phyloP scores from a whole-genome alignment of 2,113 vertebrate species.

The Lepus timidus region DNA sequence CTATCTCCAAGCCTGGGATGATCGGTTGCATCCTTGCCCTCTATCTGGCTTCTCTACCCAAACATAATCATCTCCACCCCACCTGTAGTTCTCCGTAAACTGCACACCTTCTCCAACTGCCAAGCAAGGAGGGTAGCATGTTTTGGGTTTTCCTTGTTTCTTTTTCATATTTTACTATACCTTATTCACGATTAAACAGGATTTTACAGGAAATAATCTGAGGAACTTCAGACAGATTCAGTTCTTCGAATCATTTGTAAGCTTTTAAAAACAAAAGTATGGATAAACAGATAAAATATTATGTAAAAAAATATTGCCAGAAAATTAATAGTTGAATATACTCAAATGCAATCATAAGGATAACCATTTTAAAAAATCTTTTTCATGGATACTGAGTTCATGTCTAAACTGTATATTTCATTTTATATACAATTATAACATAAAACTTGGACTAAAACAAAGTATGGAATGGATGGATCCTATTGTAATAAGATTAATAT shows the following conservation, averaged over 20 bases:
- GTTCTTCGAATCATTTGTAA: slow-evolving; percentile 55
- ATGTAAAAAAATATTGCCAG: background rate
- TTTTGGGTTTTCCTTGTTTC: too few relatives aligned
- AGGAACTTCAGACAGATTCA: slow-evolving; percentile 43
- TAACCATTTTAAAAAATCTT: background rate
- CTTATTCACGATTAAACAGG: slow-evolving; percentile 30
- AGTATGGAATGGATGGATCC: background rate
- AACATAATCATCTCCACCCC: background rate
- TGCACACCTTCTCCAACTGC: background rate
- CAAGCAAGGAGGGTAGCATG: background rate
- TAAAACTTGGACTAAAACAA: background rate
- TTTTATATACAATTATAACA: background rate
- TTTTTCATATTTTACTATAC: slow-evolving; percentile 22
- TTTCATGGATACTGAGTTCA: background rate
- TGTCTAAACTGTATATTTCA: background rate
- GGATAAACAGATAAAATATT: background rate
- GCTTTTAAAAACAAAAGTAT: slow-evolving; percentile 25
- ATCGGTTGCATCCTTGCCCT: accelerated
- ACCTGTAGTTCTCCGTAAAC: background rate
- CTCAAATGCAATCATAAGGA: background rate
- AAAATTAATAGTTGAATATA: background rate
- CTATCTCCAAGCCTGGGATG: background rate
- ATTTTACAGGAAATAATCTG: background rate
- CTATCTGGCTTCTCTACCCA: background rate
- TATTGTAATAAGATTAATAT: background rate